Conservation (phyloP, 2,113 vertebrate species). For the Oreochromis tanganicae region DNA sequence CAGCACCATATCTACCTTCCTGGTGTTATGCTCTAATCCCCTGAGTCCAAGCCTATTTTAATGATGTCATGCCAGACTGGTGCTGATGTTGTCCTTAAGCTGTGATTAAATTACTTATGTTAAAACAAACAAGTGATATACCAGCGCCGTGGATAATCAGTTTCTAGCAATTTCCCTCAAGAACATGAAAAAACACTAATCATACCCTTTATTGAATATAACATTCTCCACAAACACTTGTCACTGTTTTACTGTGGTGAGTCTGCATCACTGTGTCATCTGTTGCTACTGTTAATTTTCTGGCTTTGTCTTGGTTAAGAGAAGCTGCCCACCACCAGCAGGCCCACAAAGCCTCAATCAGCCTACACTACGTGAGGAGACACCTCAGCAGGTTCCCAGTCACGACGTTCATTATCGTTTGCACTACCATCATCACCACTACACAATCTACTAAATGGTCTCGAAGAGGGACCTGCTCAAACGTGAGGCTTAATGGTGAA, state of each 20-base stretch:
- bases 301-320: background rate
- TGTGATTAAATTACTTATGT: conserved; percentile 48
- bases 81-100: conserved; percentile 38
- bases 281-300: background rate
- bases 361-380: background rate
- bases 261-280: background rate
- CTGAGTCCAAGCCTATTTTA: conserved; percentile 25
- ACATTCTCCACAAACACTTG: background rate
- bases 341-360: background rate
- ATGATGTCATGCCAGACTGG: conserved; percentile 35
- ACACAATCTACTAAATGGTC: conserved; percentile 31
- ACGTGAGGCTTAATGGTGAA: background rate
- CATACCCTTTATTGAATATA: background rate
- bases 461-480: background rate
- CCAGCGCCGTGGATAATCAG: background rate
- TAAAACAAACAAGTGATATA: conserved; percentile 18
- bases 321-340: background rate
- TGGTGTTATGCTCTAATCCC: conserved; percentile 30
- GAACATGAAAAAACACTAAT: background rate
- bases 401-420: conserved; percentile 31
- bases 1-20: conserved; percentile 14
- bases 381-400: conserved; percentile 20
- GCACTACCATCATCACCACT: conserved; percentile 27
- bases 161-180: background rate
- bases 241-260: background rate